These are phyloP conservation scores for Mythimna vitellina DNA, from an alignment of 2,888 invertebrate species.

Conservation along the genomic window DNA sequence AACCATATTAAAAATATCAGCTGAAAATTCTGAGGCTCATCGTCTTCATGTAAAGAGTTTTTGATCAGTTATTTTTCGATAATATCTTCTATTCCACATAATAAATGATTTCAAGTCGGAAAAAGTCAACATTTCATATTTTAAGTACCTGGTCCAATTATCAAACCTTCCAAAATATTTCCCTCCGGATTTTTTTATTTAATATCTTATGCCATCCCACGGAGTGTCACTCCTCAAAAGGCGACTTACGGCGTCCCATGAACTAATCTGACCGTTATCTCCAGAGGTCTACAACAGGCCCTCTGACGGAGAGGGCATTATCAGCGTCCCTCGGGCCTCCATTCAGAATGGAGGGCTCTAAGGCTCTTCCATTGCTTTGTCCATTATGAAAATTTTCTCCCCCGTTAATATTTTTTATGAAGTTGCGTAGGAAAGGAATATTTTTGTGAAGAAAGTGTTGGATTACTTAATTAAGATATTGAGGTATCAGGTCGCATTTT, in stretches of 20 bases:
- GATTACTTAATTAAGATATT: constrained; percentile 65
- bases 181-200: constrained; percentile 27
- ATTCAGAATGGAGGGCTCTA: constrained; percentile 64
- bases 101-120: background rate
- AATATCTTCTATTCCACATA: background rate
- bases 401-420: constrained; percentile 64
- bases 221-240: constrained; percentile 55
- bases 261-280: constrained; percentile 73
- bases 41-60: background rate
- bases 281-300: constrained; percentile 66
- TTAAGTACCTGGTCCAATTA: constrained; percentile 22
- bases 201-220: constrained; percentile 44
- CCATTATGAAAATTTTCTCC: constrained; percentile 73
- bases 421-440: constrained; percentile 45
- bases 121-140: background rate
- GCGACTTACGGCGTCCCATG: constrained; percentile 58
- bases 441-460: constrained; percentile 61
- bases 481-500: constrained; percentile 42
- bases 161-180: constrained; percentile 19
- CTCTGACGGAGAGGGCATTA: constrained; percentile 78
- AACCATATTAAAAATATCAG: background rate
- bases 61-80: no score
- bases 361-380: constrained; percentile 64
- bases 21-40: no score
- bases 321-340: constrained; percentile 75